Evolutionary conservation across 2,797 vertebrate species (phyloP).

Genomic region (Tamandua tetradactyla): DNA sequence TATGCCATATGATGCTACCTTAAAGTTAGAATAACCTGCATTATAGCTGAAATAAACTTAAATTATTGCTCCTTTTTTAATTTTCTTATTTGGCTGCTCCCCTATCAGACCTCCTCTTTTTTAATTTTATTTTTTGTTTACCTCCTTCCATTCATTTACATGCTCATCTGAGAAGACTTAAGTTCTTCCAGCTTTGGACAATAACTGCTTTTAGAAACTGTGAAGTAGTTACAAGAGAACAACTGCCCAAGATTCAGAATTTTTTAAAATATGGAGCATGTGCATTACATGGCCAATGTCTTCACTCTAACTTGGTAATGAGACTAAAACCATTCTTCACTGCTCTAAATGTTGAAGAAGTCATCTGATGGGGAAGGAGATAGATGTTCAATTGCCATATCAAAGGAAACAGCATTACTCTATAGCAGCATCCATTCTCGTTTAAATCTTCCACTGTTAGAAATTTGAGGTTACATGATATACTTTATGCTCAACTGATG

Average conservation of each 20-base stretch:
- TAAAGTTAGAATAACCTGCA: slow-evolving; percentile 91
- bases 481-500: too few relatives aligned
- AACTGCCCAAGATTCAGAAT: slow-evolving; percentile 90
- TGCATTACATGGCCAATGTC: slow-evolving; percentile 91
- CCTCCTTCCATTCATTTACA: slow-evolving; percentile 91
- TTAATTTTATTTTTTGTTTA: too few relatives aligned
- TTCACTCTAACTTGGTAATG: slow-evolving; percentile 91
- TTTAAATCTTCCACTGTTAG: too few relatives aligned
- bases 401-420: too few relatives aligned
- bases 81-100: too few relatives aligned
- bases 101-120: too few relatives aligned
- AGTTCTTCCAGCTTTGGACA: slow-evolving; percentile 93
- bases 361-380: too few relatives aligned
- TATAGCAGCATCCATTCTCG: too few relatives aligned
- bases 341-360: too few relatives aligned
- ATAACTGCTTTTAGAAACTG: slow-evolving; percentile 93
- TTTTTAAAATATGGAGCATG: slow-evolving; percentile 92
- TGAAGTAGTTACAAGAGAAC: slow-evolving; percentile 90
- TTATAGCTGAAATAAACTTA: slow-evolving; percentile 96
- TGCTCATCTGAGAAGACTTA: slow-evolving; percentile 94
- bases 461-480: too few relatives aligned
- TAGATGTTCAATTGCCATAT: too few relatives aligned
- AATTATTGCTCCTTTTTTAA: too few relatives aligned
- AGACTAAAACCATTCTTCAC: slow-evolving; percentile 89
- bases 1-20: slow-evolving; percentile 97